phyloP scores from a whole-genome alignment of 2,888 invertebrate genomes.

The Rhodophaea formosa region DNA sequence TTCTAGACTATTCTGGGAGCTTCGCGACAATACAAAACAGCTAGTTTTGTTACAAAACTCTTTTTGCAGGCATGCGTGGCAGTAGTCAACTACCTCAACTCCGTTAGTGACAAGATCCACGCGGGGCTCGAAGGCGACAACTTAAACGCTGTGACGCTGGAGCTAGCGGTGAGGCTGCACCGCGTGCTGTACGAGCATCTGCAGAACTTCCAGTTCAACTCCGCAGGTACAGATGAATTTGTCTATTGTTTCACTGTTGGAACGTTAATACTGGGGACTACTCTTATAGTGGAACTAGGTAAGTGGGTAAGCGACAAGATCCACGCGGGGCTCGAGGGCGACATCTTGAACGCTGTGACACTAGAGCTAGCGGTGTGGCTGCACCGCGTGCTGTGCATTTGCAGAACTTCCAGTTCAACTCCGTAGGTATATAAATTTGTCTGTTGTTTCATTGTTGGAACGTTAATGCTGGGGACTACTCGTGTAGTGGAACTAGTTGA shows the following conservation, averaged over 20 bases:
- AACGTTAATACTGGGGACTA: too few relatives aligned
- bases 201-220: conserved; percentile 96
- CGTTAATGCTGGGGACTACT: too few relatives aligned
- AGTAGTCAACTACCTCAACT: conserved; percentile 91
- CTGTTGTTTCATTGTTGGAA: too few relatives aligned
- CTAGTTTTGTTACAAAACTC: background rate
- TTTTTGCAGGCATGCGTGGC: conserved; percentile 87
- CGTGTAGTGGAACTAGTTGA: too few relatives aligned
- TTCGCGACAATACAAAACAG: too few relatives aligned
- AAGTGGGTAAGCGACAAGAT: conserved; percentile 90
- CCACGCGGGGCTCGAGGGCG: conserved; percentile 92
- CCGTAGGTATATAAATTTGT: conserved; percentile 83
- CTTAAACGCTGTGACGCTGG: conserved; percentile 90
- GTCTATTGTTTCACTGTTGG: too few relatives aligned
- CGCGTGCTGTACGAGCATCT: conserved; percentile 96
- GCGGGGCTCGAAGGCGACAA: conserved; percentile 95
- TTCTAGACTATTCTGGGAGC: too few relatives aligned
- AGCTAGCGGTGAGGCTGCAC: conserved; percentile 95
- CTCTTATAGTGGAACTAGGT: too few relatives aligned
- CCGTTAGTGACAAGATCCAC: conserved; percentile 88
- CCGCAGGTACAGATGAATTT: conserved; percentile 83
- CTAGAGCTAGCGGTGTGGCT: conserved; percentile 95
- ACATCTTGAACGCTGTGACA: conserved; percentile 92
- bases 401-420: conserved; percentile 96
- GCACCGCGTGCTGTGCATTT: conserved; percentile 96